Conservation (phyloP, 2,113 vertebrate genomes). For the Nesogale talazaci region DNA sequence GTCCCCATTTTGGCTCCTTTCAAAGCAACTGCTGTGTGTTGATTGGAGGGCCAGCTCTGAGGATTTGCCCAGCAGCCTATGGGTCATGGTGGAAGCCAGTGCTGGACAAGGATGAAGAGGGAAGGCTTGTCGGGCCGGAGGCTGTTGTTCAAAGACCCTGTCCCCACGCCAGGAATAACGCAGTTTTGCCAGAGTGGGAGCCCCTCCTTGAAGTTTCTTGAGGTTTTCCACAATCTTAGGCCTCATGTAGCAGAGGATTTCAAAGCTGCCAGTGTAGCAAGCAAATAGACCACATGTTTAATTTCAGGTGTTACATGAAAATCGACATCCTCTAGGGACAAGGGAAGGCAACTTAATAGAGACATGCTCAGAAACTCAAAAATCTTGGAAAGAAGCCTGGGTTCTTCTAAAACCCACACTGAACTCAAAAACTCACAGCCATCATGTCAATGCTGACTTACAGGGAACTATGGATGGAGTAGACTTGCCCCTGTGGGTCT, state of each 20-base stretch:
- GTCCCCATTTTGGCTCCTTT: background rate
- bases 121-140: background rate
- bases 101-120: conserved; percentile 17
- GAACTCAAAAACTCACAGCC: background rate
- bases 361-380: background rate
- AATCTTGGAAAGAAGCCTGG: conserved; percentile 48
- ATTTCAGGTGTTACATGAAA: conserved; percentile 45
- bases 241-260: conserved; percentile 41
- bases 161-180: conserved; percentile 80
- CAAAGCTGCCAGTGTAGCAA: conserved; percentile 60
- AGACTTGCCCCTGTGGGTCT: no score
- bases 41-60: background rate
- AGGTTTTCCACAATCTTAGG: conserved; percentile 69
- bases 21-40: conserved; percentile 8
- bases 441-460: no score
- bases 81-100: background rate
- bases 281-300: conserved; percentile 32
- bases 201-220: conserved; percentile 48
- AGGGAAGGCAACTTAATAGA: conserved; percentile 38
- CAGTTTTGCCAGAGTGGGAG: conserved; percentile 68
- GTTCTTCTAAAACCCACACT: background rate
- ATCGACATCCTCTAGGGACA: background rate
- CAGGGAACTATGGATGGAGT: no score
- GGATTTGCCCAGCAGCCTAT: conserved; percentile 21
- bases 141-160: conserved; percentile 59